Evolutionary conservation across 2,113 vertebrate species (phyloP).

Genomic region (Megalops atlanticus): DNA sequence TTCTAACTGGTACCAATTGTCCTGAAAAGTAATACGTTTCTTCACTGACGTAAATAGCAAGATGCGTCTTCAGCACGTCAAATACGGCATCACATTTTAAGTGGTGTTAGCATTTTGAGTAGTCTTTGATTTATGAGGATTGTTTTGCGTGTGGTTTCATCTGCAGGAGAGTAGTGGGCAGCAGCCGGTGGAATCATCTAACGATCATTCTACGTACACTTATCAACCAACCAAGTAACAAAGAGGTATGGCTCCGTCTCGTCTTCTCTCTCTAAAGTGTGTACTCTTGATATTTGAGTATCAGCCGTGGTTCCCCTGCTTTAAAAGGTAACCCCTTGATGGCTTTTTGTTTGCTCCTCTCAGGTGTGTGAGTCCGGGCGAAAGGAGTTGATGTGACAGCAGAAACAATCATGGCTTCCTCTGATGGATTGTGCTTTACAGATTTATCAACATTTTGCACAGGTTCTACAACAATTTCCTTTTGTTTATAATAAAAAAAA

Average conservation of each 20-base stretch:
- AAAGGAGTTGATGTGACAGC: slow-evolving; percentile 63
- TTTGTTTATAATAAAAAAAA: slow-evolving; percentile 87
- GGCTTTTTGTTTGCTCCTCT: slow-evolving; percentile 43
- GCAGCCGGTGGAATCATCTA: slow-evolving; percentile 92
- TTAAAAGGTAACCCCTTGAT: neutral
- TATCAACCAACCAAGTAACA: slow-evolving; percentile 97
- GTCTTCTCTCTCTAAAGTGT: no score
- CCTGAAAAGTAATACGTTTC: neutral
- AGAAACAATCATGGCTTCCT: slow-evolving; percentile 89
- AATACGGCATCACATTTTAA: neutral
- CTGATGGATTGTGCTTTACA: slow-evolving; percentile 92
- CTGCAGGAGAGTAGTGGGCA: slow-evolving; percentile 87
- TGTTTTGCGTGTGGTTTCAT: slow-evolving; percentile 41
- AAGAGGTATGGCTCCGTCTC: slow-evolving; percentile 73
- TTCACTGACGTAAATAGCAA: neutral
- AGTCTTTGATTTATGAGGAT: neutral
- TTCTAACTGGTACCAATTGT: neutral
- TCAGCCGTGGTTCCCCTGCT: neutral
- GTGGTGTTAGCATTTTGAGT: neutral
- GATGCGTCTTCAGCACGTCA: no score
- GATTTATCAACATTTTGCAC: slow-evolving; percentile 95
- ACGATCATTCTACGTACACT: slow-evolving; percentile 93
- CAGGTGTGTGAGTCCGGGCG: slow-evolving; percentile 70
- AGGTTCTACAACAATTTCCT: slow-evolving; percentile 81
- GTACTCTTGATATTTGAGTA: slow-evolving; percentile 16